A percentile compares a stretch with the other conserved stretches of the same genome.
Conservation (phyloP, 2,888 invertebrate genomes). For the Cantharis rufa region DNA sequence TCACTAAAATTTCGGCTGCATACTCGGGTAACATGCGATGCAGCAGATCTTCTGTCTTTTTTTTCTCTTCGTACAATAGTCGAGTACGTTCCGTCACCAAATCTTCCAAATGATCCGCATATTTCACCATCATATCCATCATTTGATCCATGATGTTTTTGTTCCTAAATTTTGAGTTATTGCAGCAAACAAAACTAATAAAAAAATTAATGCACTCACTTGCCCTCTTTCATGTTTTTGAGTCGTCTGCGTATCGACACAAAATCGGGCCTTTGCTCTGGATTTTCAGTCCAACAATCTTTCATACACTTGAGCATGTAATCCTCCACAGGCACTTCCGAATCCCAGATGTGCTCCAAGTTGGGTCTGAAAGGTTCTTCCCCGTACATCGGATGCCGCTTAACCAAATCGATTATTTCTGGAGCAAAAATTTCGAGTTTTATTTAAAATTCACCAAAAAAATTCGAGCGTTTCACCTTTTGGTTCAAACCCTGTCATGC, state of each 20-base stretch:
- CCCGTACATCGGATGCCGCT: conserved; percentile 67
- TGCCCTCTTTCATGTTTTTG: conserved; percentile 88
- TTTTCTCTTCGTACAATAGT: conserved; percentile 87
- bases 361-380: conserved; percentile 81
- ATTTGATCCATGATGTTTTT: conserved; percentile 95
- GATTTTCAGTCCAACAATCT: conserved; percentile 89
- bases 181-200: conserved; percentile 6
- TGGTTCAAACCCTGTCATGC: conserved; percentile 76
- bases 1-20: conserved; percentile 40
- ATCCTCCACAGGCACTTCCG: conserved; percentile 75
- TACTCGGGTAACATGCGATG: conserved; percentile 94
- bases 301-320: conserved; percentile 81
- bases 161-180: conserved; percentile 61
- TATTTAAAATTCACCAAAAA: conserved; percentile 33
- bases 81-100: conserved; percentile 90
- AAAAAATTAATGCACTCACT: conserved; percentile 61
- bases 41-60: conserved; percentile 89
- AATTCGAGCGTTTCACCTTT: conserved; percentile 71
- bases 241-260: conserved; percentile 74
- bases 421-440: not conserved
- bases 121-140: conserved; percentile 98
- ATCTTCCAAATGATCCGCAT: conserved; percentile 93
- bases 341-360: conserved; percentile 70
- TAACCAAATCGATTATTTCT: conserved; percentile 88
- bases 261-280: conserved; percentile 84